These are phyloP conservation scores for Dipus sagitta DNA, from an alignment of 2,797 vertebrate species.

Conservation along the genomic window DNA sequence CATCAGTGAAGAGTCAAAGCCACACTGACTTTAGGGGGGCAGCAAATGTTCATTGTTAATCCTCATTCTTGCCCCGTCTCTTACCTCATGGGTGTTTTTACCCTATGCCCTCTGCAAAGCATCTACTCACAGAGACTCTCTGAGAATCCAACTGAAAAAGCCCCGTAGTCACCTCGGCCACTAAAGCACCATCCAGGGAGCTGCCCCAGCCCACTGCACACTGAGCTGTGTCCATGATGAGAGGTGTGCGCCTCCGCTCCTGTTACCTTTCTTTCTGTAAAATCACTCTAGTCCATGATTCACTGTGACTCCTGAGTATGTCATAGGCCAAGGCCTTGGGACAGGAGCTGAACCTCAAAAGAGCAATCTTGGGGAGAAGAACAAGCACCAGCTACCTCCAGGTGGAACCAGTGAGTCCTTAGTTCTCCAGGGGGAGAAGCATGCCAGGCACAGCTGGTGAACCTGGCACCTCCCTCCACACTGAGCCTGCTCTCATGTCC, in stretches of 20 bases:
- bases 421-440: neutral
- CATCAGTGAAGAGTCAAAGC: neutral
- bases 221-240: neutral
- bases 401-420: neutral
- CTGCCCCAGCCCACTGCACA: neutral
- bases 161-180: too few relatives aligned
- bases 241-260: neutral
- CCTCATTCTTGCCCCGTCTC: neutral
- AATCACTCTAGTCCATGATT: neutral
- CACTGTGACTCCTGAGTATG: neutral
- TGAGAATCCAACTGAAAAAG: neutral
- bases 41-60: neutral
- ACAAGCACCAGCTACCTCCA: neutral
- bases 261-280: neutral
- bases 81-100: neutral
- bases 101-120: neutral
- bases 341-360: neutral
- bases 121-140: neutral
- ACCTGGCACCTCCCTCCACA: neutral
- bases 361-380: neutral
- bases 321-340: neutral
- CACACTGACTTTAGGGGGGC: neutral
- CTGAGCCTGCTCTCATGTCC: fast-evolving
- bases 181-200: neutral
- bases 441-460: neutral